A percentile compares a stretch with the other conserved stretches of the same genome.
Evolutionary conservation across 2,113 vertebrate genomes (phyloP).

Genomic region (Bungarus multicinctus): DNA sequence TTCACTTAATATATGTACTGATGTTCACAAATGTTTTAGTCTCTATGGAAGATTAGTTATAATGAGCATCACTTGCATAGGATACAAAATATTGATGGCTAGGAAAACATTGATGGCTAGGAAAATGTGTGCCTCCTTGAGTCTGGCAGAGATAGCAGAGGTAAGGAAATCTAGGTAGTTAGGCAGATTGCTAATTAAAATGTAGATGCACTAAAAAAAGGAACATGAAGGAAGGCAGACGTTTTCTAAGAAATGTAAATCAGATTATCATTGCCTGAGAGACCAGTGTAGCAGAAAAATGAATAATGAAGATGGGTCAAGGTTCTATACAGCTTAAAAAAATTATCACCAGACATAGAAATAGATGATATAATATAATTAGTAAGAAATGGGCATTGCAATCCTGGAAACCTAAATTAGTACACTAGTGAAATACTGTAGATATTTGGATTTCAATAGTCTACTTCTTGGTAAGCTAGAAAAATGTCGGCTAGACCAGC

Average conservation of each 20-base stretch:
- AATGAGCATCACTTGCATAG: background rate
- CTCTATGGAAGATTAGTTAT: background rate
- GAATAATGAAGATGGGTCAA: background rate
- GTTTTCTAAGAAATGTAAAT: background rate
- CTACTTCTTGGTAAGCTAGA: background rate
- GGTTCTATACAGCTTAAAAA: background rate
- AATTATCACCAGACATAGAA: background rate
- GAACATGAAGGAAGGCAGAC: background rate
- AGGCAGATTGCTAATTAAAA: background rate
- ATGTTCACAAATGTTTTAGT: background rate
- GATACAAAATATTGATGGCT: background rate
- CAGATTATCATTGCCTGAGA: background rate
- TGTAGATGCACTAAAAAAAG: background rate
- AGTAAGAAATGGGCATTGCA: background rate
- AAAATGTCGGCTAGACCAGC: background rate
- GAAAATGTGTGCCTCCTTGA: background rate
- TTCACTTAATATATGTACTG: background rate
- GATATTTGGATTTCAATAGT: background rate
- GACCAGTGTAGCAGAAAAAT: background rate
- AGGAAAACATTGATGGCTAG: background rate
- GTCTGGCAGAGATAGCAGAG: background rate
- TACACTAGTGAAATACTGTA: no score
- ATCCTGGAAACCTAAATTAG: background rate
- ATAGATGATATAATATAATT: background rate
- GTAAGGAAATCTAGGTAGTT: background rate